Base-by-base conservation (phyloP, 2,113 vertebrate genomes). In the Hippolais icterina region DNA sequence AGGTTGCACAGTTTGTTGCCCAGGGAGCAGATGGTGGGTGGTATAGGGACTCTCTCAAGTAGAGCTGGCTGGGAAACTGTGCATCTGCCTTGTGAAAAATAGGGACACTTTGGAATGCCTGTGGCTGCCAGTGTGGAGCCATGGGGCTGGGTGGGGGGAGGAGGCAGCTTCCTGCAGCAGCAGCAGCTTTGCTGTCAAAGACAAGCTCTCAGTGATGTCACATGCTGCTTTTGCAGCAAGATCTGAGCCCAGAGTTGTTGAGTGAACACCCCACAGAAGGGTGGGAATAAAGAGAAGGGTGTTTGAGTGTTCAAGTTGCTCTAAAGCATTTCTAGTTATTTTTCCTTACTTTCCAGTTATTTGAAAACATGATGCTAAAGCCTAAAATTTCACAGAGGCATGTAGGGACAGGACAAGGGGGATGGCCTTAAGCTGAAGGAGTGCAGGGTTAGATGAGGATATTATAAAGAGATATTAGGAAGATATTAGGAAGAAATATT, bases 1-100 rank as follows among this genome's bases (percentile, higher is more conserved):
- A 86, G 80, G 90, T 86, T 97, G 94, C 90, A 94, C 76, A 92
- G 90, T 93, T 93, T 93, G 83, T 94, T 89, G 95, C 92, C 76
- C 5, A 5, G 79, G 83, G 80, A 97, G 93, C 96, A 96, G 96
- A 97, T 97, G 95, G 96, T 93, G 80, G 91, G 89, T 81, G 83
- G 60, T 74, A 16, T 1, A 92, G 83, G 86, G 86, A 86, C 89
- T 92, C 71, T 96, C 75, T 92, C 71, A 27, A 94, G 93, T 78
- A 37, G 86, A 86, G 49, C 95, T 96, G 96, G 92, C 96, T 94
- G 95, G 95, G 91, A 95, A 96, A 74, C 27, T 1, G 60, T 83
- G 29, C 96, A 96, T 96, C 96, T 97, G 96, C 93, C 20, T 89
- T 37, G 89, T 59, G 80, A 95, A 66, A 88, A 95, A 39, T 0